phyloP scores from a whole-genome alignment of 2,888 invertebrate species.

The Strigamia transsilvanica region DNA sequence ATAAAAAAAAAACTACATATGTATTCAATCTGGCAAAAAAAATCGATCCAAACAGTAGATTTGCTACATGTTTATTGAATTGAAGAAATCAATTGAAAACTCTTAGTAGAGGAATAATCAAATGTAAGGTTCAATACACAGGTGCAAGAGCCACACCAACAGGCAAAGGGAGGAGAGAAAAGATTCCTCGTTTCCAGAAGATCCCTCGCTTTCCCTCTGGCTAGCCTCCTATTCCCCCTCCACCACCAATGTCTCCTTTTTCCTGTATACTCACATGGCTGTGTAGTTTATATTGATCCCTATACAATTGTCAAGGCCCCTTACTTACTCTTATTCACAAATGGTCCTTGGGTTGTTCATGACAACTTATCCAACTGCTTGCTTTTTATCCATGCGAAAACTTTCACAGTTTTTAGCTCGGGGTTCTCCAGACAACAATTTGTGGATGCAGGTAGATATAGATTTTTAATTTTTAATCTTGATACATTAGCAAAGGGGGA shows the following conservation, averaged over 20 bases:
- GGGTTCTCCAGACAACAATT: background rate
- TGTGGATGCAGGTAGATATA: background rate
- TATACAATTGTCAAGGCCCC: constrained; percentile 49
- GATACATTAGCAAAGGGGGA: no score
- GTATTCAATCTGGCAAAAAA: background rate
- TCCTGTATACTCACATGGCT: constrained; percentile 49
- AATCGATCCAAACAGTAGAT: constrained; percentile 12
- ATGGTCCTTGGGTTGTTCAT: constrained; percentile 46
- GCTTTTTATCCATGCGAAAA: constrained; percentile 23
- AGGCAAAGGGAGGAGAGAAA: constrained; percentile 45
- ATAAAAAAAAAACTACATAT: background rate
- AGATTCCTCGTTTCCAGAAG: constrained; percentile 14
- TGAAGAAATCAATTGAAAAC: constrained; percentile 47
- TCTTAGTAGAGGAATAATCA: constrained; percentile 16
- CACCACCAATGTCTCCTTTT: constrained; percentile 41
- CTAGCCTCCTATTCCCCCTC: constrained; percentile 21
- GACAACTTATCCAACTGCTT: constrained; percentile 42
- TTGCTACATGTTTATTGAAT: constrained; percentile 36
- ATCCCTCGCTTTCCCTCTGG: constrained; percentile 45
- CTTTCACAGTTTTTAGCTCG: constrained; percentile 6
- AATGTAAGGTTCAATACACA: constrained; percentile 45
- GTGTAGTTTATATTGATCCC: constrained; percentile 49
- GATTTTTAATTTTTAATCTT: background rate
- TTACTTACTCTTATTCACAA: constrained; percentile 43
- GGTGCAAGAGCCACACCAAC: constrained; percentile 48